These are phyloP conservation scores for Hedychridium roseum DNA, from an alignment of 2,888 invertebrate species.

Conservation along the genomic window DNA sequence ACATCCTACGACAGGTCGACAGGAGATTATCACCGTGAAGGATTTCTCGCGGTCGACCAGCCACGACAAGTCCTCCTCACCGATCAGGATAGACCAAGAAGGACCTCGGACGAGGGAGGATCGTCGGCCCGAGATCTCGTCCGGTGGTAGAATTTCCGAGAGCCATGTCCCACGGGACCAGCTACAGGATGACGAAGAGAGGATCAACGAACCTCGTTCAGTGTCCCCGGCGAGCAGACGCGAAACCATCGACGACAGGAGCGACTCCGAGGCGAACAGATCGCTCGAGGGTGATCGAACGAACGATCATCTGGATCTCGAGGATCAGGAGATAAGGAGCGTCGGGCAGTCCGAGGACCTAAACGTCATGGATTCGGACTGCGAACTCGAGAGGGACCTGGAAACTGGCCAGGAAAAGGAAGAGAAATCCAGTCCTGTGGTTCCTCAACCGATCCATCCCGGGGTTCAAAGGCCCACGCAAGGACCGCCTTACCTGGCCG, in stretches of 20 bases:
- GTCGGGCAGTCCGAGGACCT: conserved; percentile 59
- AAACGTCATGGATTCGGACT: conserved; percentile 61
- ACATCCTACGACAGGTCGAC: conserved; percentile 33
- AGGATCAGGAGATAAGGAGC: conserved; percentile 57
- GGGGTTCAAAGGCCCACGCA: conserved; percentile 70
- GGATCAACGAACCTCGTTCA: conserved; percentile 46
- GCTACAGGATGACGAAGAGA: conserved; percentile 41
- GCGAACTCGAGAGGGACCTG: conserved; percentile 52
- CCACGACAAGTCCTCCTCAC: conserved; percentile 53
- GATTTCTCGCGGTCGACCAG: conserved; percentile 54
- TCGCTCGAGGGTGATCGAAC: conserved; percentile 57
- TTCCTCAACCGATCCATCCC: conserved; percentile 73
- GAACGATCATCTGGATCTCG: conserved; percentile 53
- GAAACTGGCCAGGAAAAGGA: conserved; percentile 53
- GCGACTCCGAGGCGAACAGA: conserved; percentile 58
- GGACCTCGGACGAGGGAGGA: conserved; percentile 33
- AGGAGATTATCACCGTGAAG: conserved; percentile 53
- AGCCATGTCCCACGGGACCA: conserved; percentile 19
- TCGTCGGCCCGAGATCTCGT: conserved; percentile 27
- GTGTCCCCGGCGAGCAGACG: conserved; percentile 53
- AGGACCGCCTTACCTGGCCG: conserved; percentile 64
- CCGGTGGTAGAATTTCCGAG: conserved; percentile 23
- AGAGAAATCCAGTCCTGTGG: conserved; percentile 67
- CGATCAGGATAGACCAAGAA: conserved; percentile 42
- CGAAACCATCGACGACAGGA: conserved; percentile 53